Evolutionary conservation across 2,888 invertebrate species (phyloP), one percentile per base, ranked within the genome.

Genomic region (Cryptocephalus moraei): DNA sequence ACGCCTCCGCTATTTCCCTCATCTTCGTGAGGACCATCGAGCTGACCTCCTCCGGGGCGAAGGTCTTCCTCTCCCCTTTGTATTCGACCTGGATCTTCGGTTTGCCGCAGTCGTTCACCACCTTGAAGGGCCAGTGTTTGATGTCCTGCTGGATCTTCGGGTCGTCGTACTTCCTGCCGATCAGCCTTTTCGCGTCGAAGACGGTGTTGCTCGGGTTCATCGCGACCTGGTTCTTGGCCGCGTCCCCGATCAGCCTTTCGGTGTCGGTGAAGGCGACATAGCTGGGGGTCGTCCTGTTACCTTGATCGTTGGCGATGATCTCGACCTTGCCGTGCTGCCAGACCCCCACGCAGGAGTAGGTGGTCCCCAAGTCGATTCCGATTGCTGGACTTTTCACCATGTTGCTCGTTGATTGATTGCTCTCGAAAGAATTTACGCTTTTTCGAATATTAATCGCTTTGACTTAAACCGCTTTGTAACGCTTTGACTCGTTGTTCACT

Each of bases 331-430:
- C 84, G 63, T 88, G 79, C 62, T 86, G 84, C 74, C 84, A 89
- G 14, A 88, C 85, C 41, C 83, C 88, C 44, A 88, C 88, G 64
- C 87, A 88, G 46, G 89, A 90, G 72, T 84, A 91, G 8, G 91
- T 91, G 36, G 91, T 91, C 60, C 91, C 91, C 65, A 91, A 76
- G 75, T 88, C 87, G 60, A 88, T 91, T 59, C 86, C 86, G 61
- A 86, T 75, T 56, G 81, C 81, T 55, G 77, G 75, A 58, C 69
- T 64, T 63, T 76, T 62, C 47, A 57, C 57, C 62, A 61, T 62
- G 60, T 60, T 59, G 32, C 64, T 12, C 12, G 36, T 11, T 36
- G 2, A 4, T 36, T 2, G 22, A 4, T 12, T 36, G 2, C 36
- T 36, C 2, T 11, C 36, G 11, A 36, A 36, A 36, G 11, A 11